A percentile compares a stretch with the other conserved stretches of the same genome.
Conservation (phyloP, 2,113 vertebrate genomes). For the Vicugna pacos region DNA sequence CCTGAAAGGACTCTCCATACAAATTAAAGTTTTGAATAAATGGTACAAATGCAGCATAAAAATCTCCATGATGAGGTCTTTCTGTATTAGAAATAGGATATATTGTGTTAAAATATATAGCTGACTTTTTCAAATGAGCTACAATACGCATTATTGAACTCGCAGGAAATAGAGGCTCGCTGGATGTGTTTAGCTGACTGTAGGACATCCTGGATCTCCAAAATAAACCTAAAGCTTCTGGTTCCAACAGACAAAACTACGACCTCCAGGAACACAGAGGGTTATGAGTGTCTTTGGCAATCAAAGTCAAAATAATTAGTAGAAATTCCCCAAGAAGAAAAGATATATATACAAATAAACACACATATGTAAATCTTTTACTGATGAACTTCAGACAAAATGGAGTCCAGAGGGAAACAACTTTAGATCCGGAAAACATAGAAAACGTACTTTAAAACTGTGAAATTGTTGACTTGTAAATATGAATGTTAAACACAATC, state of each 20-base stretch:
- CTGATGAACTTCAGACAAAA: slow-evolving; percentile 4
- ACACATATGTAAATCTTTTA: not conserved
- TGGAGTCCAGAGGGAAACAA: not conserved
- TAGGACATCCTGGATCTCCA: not conserved
- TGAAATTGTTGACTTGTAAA: not conserved
- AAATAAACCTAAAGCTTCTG: not conserved
- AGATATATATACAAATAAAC: not conserved
- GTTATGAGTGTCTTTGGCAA: not conserved
- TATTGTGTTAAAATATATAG: not conserved
- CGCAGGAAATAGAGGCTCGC: not conserved
- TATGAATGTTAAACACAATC: not conserved
- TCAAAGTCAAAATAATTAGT: not conserved
- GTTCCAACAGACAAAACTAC: not conserved
- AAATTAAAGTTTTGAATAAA: slow-evolving; percentile 26
- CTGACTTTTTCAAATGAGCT: not conserved
- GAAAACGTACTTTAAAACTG: not conserved
- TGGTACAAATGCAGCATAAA: not conserved
- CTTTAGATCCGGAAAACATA: not conserved
- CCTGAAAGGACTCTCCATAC: not conserved
- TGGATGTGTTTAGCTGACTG: not conserved
- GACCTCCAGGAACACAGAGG: not conserved
- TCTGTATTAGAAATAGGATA: not conserved
- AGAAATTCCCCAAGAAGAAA: not conserved
- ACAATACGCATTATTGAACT: not conserved
- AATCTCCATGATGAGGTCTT: not conserved